Conservation (phyloP, 2,888 invertebrate species). For the Tetanocera ferruginea region DNA sequence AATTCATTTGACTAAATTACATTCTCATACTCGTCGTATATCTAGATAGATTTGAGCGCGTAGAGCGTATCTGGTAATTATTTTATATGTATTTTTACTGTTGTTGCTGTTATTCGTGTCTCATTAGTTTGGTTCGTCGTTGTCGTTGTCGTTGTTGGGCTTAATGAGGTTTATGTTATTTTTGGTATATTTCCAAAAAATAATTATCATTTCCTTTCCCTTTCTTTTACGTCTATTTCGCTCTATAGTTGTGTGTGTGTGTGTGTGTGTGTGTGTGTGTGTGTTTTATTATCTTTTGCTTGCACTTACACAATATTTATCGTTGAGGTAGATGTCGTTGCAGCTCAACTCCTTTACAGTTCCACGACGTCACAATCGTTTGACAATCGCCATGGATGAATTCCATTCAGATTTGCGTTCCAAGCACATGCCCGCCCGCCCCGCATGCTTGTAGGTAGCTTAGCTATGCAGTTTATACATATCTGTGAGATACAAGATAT, state of each 20-base stretch:
- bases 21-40: constrained; percentile 47
- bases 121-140: constrained; percentile 44
- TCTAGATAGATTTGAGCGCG: constrained; percentile 19
- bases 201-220: constrained; percentile 63
- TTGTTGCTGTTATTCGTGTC: constrained; percentile 37
- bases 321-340: neutral
- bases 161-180: constrained; percentile 66
- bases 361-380: constrained; percentile 48
- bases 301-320: neutral
- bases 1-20: constrained; percentile 66
- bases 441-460: neutral
- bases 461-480: neutral
- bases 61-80: constrained; percentile 26
- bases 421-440: neutral
- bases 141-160: constrained; percentile 45
- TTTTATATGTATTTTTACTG: constrained; percentile 10
- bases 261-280: neutral
- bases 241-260: neutral
- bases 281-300: neutral
- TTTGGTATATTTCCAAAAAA: constrained; percentile 64
- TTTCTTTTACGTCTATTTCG: neutral
- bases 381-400: constrained; percentile 51
- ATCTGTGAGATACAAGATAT: neutral
- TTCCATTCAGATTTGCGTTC: constrained; percentile 33
- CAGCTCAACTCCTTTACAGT: neutral